Conservation (phyloP, 2,113 vertebrate species). For the Chaenocephalus aceratus region DNA sequence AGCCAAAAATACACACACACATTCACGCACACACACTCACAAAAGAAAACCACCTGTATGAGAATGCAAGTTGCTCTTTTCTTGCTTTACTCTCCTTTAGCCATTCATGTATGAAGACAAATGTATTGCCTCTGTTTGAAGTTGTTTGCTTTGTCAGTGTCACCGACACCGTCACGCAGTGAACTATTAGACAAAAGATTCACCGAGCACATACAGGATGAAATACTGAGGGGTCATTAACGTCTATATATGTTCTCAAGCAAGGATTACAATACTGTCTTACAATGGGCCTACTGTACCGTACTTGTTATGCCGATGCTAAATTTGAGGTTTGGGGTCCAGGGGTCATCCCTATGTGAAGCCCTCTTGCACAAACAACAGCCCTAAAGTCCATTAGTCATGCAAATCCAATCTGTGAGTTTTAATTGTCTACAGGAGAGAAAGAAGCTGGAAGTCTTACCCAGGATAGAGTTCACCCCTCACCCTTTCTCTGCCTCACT, state of each 20-base stretch:
- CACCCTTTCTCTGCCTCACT: constrained; percentile 44
- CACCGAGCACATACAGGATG: background rate
- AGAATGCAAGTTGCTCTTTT: too few species aligned
- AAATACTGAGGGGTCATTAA: background rate
- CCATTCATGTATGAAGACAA: background rate
- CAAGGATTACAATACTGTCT: constrained; percentile 10
- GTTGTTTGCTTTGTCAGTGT: background rate
- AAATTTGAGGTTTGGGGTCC: constrained; percentile 44
- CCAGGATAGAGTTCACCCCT: constrained; percentile 54
- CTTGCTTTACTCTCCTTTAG: background rate
- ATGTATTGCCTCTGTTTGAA: background rate
- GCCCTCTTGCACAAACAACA: constrained; percentile 89
- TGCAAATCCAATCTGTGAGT: constrained; percentile 95
- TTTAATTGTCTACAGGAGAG: constrained; percentile 87
- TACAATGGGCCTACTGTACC: background rate
- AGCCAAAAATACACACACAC: constrained; percentile 26
- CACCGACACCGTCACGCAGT: background rate
- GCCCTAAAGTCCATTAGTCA: constrained; percentile 92
- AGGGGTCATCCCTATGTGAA: constrained; percentile 89
- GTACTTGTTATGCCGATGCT: constrained; percentile 3
- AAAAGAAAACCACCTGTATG: too few species aligned
- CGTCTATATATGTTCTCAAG: background rate
- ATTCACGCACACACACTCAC: background rate
- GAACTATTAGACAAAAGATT: background rate
- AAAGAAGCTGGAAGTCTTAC: constrained; percentile 89